Percentiles rank a stretch among this genome's conserved stretches.
Evolutionary conservation across 2,797 vertebrate genomes (phyloP).

Genomic region (Mormyrus proboscirostris): DNA sequence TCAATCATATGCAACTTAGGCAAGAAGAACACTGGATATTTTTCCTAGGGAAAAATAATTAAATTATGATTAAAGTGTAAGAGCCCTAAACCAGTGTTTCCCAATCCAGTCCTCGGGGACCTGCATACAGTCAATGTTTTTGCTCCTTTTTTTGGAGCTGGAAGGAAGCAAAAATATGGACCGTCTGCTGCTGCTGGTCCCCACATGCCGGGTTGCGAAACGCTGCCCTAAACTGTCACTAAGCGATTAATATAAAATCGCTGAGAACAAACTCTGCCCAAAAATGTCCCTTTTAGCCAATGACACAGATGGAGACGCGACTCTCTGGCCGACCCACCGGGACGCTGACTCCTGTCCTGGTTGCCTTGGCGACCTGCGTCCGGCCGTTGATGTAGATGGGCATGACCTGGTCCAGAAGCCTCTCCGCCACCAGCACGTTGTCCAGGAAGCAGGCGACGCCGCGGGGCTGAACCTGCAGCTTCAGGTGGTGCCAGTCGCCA

Average conservation of each 20-base stretch:
- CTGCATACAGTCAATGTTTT: not conserved
- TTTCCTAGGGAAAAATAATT: not conserved
- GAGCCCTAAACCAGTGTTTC: not conserved
- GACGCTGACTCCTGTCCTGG: conserved; percentile 48
- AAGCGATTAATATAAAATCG: not conserved
- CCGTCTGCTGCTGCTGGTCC: not conserved
- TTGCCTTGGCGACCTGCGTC: conserved; percentile 64
- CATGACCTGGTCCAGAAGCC: conserved; percentile 47
- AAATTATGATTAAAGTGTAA: not conserved
- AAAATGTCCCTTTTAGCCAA: not conserved
- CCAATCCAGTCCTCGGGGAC: not conserved
- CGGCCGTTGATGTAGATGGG: conserved; percentile 71
- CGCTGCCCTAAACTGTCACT: not conserved
- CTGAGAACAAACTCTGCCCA: not conserved
- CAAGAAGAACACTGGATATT: not conserved
- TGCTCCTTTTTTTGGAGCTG: not conserved
- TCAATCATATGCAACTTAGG: not conserved
- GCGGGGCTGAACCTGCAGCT: conserved; percentile 57
- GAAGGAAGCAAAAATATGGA: not conserved
- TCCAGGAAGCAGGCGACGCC: conserved; percentile 59
- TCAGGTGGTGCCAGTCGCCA: conserved; percentile 72
- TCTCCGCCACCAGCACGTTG: conserved; percentile 49
- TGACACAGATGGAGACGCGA: not conserved
- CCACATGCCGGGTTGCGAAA: not conserved
- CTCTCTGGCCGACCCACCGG: conserved; percentile 51